Evolutionary conservation across 2,888 invertebrate genomes (phyloP), one percentile per base, ranked within the genome.

Genomic region (Orthosia gracilis): DNA sequence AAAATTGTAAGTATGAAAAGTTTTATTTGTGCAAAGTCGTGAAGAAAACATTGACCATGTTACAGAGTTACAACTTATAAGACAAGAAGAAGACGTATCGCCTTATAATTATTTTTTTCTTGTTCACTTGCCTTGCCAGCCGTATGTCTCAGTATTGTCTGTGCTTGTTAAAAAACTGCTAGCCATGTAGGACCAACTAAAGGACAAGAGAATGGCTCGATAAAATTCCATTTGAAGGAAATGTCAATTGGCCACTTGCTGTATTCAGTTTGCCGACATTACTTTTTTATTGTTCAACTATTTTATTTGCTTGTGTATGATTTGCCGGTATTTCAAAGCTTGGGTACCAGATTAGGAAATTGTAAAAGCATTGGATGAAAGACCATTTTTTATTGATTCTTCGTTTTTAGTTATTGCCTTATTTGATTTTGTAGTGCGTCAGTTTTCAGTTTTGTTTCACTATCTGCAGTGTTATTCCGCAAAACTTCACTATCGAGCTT

Each of bases 201-300:
- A 89, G 88, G 91, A 89, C 91, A 90, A 89, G 90, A 90, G 89
- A 92, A 91, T 87, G 91, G 90, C 78, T 70, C 85, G 80, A 90
- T 90, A 89, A 91, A 91, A 92, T 90, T 89, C 88, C 88, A 86
- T 87, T 86, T 85, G 85, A 88, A 87, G 85, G 82, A 91, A 90
- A 91, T 90, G 89, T 89, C 90, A 89, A 81, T 83, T 85, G 86
- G 75, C 78, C 80, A 84, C 86, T 84, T 82, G 77, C 82, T 85
- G 69, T 79, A 82, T 82, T 82, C 79, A 71, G 70, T 83, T 82
- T 73, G 78, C 77, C 72, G 73, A 82, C 71, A 70, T 70, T 81
- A 65, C 65, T 72, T 82, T 84, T 83, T 84, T 82, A 77, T 84
- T 76, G 71, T 84, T 76, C 62, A 75, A 69, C 73, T 55, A 73